Evolutionary conservation across 2,888 invertebrate genomes (phyloP).

Genomic region (Theodoxus fluviatilis): DNA sequence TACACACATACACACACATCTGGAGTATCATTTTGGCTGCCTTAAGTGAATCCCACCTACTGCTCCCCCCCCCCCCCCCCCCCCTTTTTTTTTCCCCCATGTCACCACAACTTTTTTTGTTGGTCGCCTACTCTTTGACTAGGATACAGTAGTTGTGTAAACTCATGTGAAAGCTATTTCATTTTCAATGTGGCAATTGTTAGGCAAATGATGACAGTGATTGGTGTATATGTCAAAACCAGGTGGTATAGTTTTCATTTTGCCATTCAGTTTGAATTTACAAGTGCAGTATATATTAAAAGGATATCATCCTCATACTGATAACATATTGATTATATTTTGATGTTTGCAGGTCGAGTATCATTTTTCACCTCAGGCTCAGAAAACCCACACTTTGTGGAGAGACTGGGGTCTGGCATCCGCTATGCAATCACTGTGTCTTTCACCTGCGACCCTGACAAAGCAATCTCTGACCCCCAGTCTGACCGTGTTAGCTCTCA

Average conservation of each 20-base stretch:
- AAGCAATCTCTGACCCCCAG: slow-evolving; percentile 71
- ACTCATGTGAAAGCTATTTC: neutral
- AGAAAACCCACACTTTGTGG: slow-evolving; percentile 85
- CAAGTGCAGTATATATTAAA: neutral
- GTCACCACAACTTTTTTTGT: too few species aligned
- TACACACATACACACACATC: too few species aligned
- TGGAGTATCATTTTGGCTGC: too few species aligned
- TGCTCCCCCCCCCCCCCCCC: too few species aligned
- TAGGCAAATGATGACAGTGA: neutral
- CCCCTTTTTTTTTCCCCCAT: too few species aligned
- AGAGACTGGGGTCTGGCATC: slow-evolving; percentile 78
- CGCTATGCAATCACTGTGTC: slow-evolving; percentile 85
- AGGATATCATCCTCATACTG: neutral
- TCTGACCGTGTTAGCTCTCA: too few species aligned
- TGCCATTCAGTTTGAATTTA: too few species aligned
- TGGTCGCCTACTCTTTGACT: too few species aligned
- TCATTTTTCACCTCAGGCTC: slow-evolving; percentile 87
- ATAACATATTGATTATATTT: neutral
- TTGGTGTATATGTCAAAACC: too few species aligned
- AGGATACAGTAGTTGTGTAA: neutral
- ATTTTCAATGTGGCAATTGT: neutral
- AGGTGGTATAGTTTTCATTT: too few species aligned
- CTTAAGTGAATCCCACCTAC: too few species aligned
- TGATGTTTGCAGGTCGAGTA: slow-evolving; percentile 71
- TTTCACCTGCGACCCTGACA: slow-evolving; percentile 80